Evolutionary conservation across 2,888 invertebrate genomes (phyloP), one percentile per base, ranked within the genome.

Genomic region (Heteromurus nitidus): DNA sequence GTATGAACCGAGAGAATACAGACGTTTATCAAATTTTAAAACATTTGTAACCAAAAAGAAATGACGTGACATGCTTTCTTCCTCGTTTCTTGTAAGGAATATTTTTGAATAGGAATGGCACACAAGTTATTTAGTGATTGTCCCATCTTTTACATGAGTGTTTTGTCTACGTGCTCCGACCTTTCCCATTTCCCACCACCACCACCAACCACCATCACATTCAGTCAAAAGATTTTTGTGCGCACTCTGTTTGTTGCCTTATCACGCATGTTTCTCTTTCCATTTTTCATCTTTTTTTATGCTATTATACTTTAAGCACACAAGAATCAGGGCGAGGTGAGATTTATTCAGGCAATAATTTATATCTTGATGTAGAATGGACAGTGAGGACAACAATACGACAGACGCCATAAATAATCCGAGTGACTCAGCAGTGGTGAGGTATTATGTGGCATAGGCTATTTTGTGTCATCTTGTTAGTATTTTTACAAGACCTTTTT

Each of bases 311-410:
- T 55, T 16, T 62, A 26, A 16, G 9, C 2, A 16, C 18, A 5
- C 7, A 30, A 3, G 62, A 73, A 26, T 62, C 62, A 62, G 73
- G 73, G 62, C 50, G 73, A 73, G 73, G 73, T 73, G 73, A 73
- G 73, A 73, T 73, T 73, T 73, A 73, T 73, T 62, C 62, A 30
- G n/a, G 73, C 30, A 62, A 73, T 73, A 73, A 62, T 73, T 73
- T 73, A 50, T 24, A 62, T 62, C 62, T 73, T 22, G 7, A 18
- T 47, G 53, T 55, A 69, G 28, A 62, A 44, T n/a, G 73, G 20
- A 28, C 58, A 31, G 73, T 73, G 73, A 62, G 73, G 73, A 73
- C 73, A 73, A 73, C 73, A 74, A 74, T 53, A 18, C 50, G 64
- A 74, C 74, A 74, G 36, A 30, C 65, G 74, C 42, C 28, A 74